Conservation (phyloP, 1,140 invertebrate species). For the Cydia amplana region DNA sequence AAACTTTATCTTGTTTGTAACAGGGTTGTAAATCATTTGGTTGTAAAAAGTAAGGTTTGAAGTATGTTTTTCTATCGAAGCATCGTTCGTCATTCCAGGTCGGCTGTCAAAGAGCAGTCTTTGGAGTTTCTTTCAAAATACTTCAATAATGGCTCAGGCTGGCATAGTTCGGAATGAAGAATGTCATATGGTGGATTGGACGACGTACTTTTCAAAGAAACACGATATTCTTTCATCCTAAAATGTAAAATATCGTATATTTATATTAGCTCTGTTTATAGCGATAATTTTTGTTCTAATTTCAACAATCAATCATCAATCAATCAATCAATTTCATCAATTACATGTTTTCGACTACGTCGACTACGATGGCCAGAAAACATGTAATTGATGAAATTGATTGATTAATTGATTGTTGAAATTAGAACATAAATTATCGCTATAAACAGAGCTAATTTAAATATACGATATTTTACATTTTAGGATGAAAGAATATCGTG, state of each 20-base stretch:
- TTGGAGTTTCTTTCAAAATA: constrained; percentile 4
- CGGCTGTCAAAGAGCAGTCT: neutral
- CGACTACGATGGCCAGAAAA: neutral
- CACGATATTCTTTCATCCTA: too few relatives aligned
- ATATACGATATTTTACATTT: too few relatives aligned
- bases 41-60: neutral
- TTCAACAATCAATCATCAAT: too few relatives aligned
- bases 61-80: neutral
- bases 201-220: too few relatives aligned
- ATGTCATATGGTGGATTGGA: neutral
- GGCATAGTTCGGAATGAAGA: neutral
- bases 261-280: too few relatives aligned
- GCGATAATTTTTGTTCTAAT: too few relatives aligned
- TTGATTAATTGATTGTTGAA: too few relatives aligned
- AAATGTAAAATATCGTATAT: too few relatives aligned
- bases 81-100: constrained; percentile 4
- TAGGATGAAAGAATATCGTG: too few relatives aligned
- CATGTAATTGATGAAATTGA: neutral
- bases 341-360: neutral
- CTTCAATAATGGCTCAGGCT: neutral
- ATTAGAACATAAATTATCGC: too few relatives aligned
- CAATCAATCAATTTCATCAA: too few relatives aligned
- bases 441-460: too few relatives aligned
- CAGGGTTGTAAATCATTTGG: neutral
- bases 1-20: neutral